A percentile compares a stretch with the other conserved stretches of the same genome.
phyloP scores from a whole-genome alignment of 2,113 vertebrate genomes.

The Meleagris gallopavo region DNA sequence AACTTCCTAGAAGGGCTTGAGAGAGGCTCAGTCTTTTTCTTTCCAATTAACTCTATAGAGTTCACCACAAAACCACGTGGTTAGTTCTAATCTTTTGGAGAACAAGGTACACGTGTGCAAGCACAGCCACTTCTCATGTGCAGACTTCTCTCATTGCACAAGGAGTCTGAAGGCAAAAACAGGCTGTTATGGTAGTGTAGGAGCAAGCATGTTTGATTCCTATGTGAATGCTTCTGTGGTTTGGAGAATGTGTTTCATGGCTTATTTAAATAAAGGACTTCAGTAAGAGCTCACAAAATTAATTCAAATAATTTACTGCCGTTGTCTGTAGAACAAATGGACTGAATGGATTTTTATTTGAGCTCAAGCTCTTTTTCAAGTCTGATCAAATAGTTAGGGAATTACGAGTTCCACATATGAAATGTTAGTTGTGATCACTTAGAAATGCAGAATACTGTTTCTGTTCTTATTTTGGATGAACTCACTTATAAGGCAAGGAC shows the following conservation, averaged over 20 bases:
- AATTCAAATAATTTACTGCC: not conserved
- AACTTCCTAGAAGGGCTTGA: not conserved
- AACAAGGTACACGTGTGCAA: not conserved
- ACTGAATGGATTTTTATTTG: conserved; percentile 43
- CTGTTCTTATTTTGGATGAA: conserved; percentile 38
- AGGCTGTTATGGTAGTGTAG: not conserved
- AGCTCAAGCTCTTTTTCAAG: not conserved
- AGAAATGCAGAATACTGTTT: conserved; percentile 37
- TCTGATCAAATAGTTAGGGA: conserved; percentile 58
- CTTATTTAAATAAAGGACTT: not conserved
- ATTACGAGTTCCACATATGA: conserved; percentile 1
- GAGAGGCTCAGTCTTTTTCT: not conserved
- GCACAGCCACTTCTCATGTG: not conserved
- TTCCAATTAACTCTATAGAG: not conserved
- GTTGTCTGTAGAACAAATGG: conserved; percentile 5
- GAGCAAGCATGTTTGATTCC: not conserved
- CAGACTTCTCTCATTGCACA: not conserved
- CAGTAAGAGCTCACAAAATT: not conserved
- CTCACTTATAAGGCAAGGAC: not conserved
- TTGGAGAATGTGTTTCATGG: not conserved
- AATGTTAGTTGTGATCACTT: conserved; percentile 19
- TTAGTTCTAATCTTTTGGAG: not conserved
- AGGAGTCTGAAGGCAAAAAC: not conserved
- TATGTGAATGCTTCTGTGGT: not conserved
- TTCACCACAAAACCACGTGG: not conserved